Evolutionary conservation across 2,888 invertebrate species (phyloP).

Genomic region (Erebia ligea): DNA sequence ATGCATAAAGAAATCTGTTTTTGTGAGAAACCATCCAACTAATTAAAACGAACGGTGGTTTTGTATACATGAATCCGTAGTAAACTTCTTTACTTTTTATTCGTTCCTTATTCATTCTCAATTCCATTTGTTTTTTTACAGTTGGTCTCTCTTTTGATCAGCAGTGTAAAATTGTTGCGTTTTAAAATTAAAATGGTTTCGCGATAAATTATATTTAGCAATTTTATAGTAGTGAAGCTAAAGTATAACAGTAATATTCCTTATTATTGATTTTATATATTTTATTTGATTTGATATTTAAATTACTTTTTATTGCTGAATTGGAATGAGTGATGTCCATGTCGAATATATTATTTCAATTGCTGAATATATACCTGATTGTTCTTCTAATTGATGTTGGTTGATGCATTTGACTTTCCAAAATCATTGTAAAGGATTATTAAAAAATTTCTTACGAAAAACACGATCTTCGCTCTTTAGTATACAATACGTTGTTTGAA

Average conservation of each 20-base stretch:
- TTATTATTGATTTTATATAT: no score
- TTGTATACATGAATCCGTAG: conserved; percentile 31
- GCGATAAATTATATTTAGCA: conserved; percentile 14
- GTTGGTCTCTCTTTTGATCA: conserved; percentile 7
- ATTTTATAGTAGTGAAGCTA: background rate
- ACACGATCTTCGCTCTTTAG: no score
- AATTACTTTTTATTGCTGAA: no score
- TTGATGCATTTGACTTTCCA: no score
- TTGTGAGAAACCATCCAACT: conserved; percentile 38
- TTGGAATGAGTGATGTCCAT: no score
- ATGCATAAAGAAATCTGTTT: conserved; percentile 36
- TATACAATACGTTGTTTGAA: no score
- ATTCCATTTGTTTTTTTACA: conserved; percentile 5
- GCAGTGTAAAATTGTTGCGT: conserved; percentile 16
- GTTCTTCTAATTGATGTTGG: no score
- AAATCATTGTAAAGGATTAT: no score
- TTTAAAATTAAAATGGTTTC: conserved; percentile 4
- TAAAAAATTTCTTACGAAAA: no score
- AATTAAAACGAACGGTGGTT: conserved; percentile 35
- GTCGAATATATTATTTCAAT: no score
- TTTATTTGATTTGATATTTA: no score
- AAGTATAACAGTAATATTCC: background rate
- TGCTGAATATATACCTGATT: no score
- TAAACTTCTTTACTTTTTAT: conserved; percentile 28
- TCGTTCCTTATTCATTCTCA: conserved; percentile 10